A percentile compares a stretch with the other conserved stretches of the same genome.
These are phyloP conservation scores for Sciurus niger DNA, from an alignment of 2,113 vertebrate genomes.

Conservation along the genomic window DNA sequence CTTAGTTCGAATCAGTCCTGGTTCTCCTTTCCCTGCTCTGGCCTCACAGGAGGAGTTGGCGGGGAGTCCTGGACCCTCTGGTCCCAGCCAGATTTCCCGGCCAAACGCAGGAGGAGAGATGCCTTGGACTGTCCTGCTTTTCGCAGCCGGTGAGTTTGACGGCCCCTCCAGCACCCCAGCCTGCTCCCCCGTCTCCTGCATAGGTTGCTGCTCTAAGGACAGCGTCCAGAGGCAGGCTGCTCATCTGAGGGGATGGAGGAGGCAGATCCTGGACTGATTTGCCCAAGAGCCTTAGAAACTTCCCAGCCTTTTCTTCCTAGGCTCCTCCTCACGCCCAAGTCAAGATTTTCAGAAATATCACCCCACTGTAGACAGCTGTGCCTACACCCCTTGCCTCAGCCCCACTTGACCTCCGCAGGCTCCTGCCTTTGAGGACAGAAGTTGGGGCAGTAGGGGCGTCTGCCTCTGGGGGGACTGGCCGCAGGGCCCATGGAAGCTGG, in stretches of 20 bases:
- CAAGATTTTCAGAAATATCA: not conserved
- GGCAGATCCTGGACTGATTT: not conserved
- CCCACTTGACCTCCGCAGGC: not conserved
- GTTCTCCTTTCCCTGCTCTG: slow-evolving; percentile 77
- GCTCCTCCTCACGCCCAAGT: not conserved
- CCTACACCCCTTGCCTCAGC: not conserved
- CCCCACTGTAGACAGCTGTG: rapidly evolving
- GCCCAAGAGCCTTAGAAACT: not conserved
- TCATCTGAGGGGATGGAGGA: not conserved
- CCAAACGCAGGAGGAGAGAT: slow-evolving; percentile 52
- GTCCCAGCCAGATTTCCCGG: slow-evolving; percentile 43
- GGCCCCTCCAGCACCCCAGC: not conserved
- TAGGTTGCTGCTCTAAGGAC: not conserved
- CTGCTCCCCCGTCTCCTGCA: not conserved
- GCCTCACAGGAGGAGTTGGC: slow-evolving; percentile 65
- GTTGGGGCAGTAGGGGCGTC: not conserved
- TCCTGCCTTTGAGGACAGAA: too few species aligned
- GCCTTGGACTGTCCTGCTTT: slow-evolving; percentile 76
- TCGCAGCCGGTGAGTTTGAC: slow-evolving; percentile 76
- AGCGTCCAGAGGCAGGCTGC: not conserved
- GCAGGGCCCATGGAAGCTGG: too few species aligned
- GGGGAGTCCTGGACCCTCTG: slow-evolving; percentile 10
- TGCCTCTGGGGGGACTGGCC: not conserved
- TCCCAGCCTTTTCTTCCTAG: not conserved
- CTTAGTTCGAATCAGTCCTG: not conserved